Evolutionary conservation across 2,113 vertebrate genomes (phyloP).

Genomic region (Corvus moneduloides): DNA sequence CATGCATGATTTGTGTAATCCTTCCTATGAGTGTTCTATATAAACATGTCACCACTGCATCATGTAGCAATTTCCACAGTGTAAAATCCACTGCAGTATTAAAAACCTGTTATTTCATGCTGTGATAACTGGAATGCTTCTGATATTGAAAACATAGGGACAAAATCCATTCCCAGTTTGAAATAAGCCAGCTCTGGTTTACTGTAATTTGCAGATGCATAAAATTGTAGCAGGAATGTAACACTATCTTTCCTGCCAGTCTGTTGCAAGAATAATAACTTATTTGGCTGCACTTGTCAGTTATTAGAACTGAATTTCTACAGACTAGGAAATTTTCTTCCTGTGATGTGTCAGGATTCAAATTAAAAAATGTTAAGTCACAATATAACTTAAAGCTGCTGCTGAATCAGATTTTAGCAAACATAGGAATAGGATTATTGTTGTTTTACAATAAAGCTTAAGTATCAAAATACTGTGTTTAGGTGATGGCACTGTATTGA

Average conservation of each 20-base stretch:
- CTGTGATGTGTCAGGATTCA: not conserved
- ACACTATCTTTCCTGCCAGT: constrained; percentile 1
- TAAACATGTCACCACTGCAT: constrained; percentile 60
- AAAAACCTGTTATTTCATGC: constrained; percentile 60
- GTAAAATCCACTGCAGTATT: constrained; percentile 41
- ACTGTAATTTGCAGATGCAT: constrained; percentile 37
- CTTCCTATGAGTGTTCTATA: constrained; percentile 45
- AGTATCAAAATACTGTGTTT: not conserved
- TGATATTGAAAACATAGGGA: constrained; percentile 52
- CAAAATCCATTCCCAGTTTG: not conserved
- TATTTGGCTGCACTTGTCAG: not conserved
- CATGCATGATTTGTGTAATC: constrained; percentile 56
- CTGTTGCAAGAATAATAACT: not conserved
- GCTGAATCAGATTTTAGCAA: not conserved
- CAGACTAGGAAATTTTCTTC: not conserved
- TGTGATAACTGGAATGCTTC: constrained; percentile 60
- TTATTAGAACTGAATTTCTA: not conserved
- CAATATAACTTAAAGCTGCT: not conserved
- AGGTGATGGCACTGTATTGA: not conserved
- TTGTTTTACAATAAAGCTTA: not conserved
- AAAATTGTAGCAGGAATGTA: constrained; percentile 28
- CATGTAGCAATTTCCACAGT: constrained; percentile 58
- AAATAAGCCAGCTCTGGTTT: constrained; percentile 31
- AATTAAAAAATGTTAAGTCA: not conserved
- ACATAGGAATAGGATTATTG: not conserved